Evolutionary conservation across 2,888 invertebrate genomes (phyloP), one percentile per base, ranked within the genome.

Genomic region (Papilio demoleus): DNA sequence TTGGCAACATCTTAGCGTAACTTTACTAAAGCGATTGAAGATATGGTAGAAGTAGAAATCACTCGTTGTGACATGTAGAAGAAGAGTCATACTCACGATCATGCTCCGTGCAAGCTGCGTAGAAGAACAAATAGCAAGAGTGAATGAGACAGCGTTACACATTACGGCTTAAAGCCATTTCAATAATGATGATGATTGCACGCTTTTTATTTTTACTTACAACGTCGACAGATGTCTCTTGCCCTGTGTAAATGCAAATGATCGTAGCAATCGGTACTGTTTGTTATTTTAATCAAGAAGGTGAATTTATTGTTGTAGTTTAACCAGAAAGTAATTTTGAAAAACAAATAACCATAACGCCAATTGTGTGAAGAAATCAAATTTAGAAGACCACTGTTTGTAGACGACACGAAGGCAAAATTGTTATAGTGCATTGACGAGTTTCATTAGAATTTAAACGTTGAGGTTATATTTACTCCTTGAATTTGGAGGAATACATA

Each of bases 61-160:
- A 76, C 76, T 50, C 27, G 14, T 4, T 27, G 24, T 22, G n/a
- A 76, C 83, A 77, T 72, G 75, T 82, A 82, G 77, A 79, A 84
- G 75, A 84, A 79, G 76, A 81, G 81, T 83, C 82, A 94, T 96
- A 96, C 96, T 96, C 95, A 96, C 96, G 95, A 96, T 95, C 96
- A 96, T 96, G 96, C 96, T 96, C 96, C 96, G 96, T 95, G 96
- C 96, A 96, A 96, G 96, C 96, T 95, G 94, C 94, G 83, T 87
- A 88, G 88, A 90, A 94, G 94, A 93, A 94, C 93, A 94, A 92
- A 94, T 91, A 94, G 93, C 94, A 93, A 94, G 93, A 94, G 88
- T 94, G 87, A 93, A 93, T 94, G 93, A 93, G 93, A 87, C 83
- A 88, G 87, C 86, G 90, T 79, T 81, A 81, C 76, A 81, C 75